A percentile compares a stretch with the other conserved stretches of the same genome.
Evolutionary conservation across 2,113 vertebrate species (phyloP).

Genomic region (Erythrolamprus reginae): DNA sequence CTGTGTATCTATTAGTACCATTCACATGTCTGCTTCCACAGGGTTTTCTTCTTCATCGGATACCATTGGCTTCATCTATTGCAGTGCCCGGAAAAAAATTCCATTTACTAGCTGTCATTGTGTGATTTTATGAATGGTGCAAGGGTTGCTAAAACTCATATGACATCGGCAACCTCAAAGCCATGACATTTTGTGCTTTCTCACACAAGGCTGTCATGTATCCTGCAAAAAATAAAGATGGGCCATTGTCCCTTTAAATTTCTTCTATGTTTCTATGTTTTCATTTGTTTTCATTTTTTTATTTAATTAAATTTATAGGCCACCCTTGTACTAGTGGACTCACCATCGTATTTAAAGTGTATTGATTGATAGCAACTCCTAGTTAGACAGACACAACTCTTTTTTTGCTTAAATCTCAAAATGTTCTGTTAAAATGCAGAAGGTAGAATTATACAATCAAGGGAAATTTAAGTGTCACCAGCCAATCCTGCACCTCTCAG

Average conservation of each 20-base stretch:
- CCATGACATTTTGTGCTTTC: background rate
- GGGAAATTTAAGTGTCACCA: background rate
- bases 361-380: no score
- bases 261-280: no score
- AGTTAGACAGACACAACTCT: background rate
- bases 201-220: background rate
- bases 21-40: background rate
- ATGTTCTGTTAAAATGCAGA: background rate
- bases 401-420: background rate
- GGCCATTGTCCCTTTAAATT: background rate
- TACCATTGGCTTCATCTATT: background rate
- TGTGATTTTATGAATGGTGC: background rate
- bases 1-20: background rate
- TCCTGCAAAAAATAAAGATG: background rate
- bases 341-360: no score
- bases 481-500: background rate
- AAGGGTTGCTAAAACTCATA: background rate
- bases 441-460: background rate
- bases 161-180: background rate
- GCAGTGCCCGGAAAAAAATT: background rate
- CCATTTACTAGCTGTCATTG: background rate
- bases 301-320: no score
- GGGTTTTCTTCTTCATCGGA: background rate
- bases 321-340: no score
- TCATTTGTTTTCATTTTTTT: no score